Evolutionary conservation across 2,797 vertebrate genomes (phyloP), one percentile per base, ranked within the genome.

Genomic region (Neopelma chrysocephalum): DNA sequence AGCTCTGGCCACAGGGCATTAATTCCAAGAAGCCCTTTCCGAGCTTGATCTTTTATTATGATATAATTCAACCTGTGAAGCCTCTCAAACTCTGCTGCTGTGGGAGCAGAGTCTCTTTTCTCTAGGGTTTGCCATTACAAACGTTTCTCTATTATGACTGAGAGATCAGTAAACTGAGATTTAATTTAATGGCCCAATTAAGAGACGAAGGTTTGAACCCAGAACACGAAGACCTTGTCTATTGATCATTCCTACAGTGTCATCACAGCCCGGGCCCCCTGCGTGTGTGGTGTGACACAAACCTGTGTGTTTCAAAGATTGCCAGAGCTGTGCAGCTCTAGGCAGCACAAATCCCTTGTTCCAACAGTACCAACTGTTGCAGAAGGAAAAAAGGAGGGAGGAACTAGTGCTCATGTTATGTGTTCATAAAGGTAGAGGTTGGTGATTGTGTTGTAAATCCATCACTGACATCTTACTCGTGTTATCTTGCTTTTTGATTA

Each of bases 111-210:
- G 64, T 3, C 26, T 76, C 65, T 84, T 51, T 89, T 89, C 91
- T 64, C 81, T 23, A 53, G 56, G 51, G 72, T 20, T 79, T 83
- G 57, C 51, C 50, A 70, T 36, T 94, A 64, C 15, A 45, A 69
- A 81, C 3, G 11, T 15, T 66, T 21, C n/a, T 43, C 73, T 45
- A 15, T 53, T 36, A 60, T 1, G 31, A 89, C 40, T 62, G 54
- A 83, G 25, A 90, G 80, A 83, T 62, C 60, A 56, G 83, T 48
- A 78, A 89, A 93, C 20, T 31, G 50, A 87, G 73, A 57, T 77
- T 86, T 82, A 82, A 82, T 90, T 71, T 71, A 83, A 75, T 19
- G 48, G 64, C n/a, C 62, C 81, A 76, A 80, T 72, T 82, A 76
- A 65, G 47, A 85, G 68, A 47, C 31, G 69, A 92, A 77, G 58